These are phyloP conservation scores for Mimas tiliae DNA, from an alignment of 2,888 invertebrate species.

Conservation along the genomic window DNA sequence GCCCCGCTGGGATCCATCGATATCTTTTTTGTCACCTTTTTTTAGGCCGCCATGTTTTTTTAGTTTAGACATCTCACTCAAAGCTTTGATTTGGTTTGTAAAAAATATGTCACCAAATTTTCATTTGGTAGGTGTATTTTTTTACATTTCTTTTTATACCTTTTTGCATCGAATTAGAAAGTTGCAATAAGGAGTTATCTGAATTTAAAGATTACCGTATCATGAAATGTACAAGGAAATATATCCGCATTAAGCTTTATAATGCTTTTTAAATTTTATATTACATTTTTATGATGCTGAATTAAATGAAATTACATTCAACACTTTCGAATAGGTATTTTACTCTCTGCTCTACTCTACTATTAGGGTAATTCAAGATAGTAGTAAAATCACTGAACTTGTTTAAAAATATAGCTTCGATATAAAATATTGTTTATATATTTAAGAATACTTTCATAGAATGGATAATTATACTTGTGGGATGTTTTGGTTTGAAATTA, in stretches of 20 bases:
- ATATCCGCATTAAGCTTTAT: background rate
- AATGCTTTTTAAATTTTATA: too few relatives aligned
- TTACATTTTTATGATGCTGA: too few relatives aligned
- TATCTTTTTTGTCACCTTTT: constrained; percentile 40
- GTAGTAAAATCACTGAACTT: too few relatives aligned
- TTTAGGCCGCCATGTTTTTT: constrained; percentile 24
- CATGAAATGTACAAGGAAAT: background rate
- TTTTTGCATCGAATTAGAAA: background rate
- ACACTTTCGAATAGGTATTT: too few relatives aligned
- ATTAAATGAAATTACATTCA: too few relatives aligned
- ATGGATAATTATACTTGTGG: too few relatives aligned
- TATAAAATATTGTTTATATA: too few relatives aligned
- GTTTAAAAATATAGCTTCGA: too few relatives aligned
- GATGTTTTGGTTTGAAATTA: too few relatives aligned
- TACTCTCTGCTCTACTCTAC: too few relatives aligned
- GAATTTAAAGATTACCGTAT: background rate
- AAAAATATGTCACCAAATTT: background rate
- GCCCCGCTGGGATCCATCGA: constrained; percentile 57
- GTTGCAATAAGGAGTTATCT: background rate
- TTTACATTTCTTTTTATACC: background rate
- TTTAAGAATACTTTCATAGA: too few relatives aligned
- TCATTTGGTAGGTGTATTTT: background rate
- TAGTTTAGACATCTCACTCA: constrained; percentile 5
- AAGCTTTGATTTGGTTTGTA: constrained; percentile 1
- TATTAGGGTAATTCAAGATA: too few relatives aligned